phyloP scores from a whole-genome alignment of 2,113 vertebrate species.

The Mus musculus region DNA sequence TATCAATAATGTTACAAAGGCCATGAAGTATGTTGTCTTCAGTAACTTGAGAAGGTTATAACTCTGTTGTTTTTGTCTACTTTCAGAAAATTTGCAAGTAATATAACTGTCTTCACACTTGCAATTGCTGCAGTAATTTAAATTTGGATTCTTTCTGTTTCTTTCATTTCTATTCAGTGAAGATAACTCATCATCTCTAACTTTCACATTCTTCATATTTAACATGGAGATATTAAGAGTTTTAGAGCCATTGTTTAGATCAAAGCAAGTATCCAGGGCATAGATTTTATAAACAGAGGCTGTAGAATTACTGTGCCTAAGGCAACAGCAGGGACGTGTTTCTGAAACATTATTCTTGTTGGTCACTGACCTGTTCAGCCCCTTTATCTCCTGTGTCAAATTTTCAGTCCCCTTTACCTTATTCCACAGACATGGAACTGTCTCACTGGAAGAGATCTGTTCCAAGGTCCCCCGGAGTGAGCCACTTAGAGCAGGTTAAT shows the following conservation, averaged over 20 bases:
- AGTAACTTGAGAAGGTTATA: constrained; percentile 11
- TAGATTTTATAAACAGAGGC: background rate
- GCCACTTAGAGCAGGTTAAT: background rate
- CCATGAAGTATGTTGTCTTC: background rate
- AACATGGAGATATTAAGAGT: background rate
- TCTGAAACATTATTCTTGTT: background rate
- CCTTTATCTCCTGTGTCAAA: background rate
- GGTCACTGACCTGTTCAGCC: background rate
- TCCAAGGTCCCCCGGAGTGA: background rate
- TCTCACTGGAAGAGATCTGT: background rate
- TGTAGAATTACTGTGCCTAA: background rate
- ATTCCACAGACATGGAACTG: background rate
- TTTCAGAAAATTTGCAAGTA: constrained; percentile 55
- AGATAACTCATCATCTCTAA: background rate
- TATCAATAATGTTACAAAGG: background rate
- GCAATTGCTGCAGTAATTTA: background rate
- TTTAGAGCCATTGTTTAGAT: background rate
- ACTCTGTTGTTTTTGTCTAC: background rate
- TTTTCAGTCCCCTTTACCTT: background rate
- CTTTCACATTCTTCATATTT: constrained; percentile 22
- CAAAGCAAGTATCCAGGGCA: background rate
- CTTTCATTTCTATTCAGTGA: background rate
- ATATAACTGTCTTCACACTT: background rate
- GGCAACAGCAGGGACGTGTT: background rate
- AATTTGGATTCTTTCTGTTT: constrained; percentile 24